phyloP scores from a whole-genome alignment of 1,140 invertebrate species.

The Babylonia areolata region DNA sequence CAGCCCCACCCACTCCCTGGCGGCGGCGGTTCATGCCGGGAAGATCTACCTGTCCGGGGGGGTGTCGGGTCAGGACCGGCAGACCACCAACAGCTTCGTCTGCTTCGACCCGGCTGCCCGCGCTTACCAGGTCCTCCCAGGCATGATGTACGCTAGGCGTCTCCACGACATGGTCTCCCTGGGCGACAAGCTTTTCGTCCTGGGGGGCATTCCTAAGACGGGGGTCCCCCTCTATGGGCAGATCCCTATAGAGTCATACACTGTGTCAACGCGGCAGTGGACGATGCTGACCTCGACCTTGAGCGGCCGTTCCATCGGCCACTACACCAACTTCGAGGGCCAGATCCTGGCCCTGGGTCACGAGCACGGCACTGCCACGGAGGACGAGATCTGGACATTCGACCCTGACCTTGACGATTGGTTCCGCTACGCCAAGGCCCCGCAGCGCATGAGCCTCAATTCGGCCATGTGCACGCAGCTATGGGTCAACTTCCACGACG shows the following conservation, averaged over 20 bases:
- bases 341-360: conserved; percentile 71
- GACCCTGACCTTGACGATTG: conserved; percentile 65
- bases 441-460: conserved; percentile 69
- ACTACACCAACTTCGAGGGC: conserved; percentile 68
- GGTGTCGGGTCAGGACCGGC: conserved; percentile 65
- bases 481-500: conserved; percentile 72
- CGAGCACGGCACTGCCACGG: conserved; percentile 72
- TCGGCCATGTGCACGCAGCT: conserved; percentile 67
- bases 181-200: conserved; percentile 65
- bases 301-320: conserved; percentile 72
- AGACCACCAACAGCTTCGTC: conserved; percentile 68
- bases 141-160: conserved; percentile 72
- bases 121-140: conserved; percentile 66
- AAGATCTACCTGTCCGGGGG: conserved; percentile 73
- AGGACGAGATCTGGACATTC: conserved; percentile 74
- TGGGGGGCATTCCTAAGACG: conserved; percentile 72
- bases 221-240: conserved; percentile 69
- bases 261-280: conserved; percentile 70
- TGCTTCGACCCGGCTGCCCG: conserved; percentile 62
- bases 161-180: conserved; percentile 72
- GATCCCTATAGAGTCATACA: conserved; percentile 73
- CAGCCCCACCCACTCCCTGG: conserved; percentile 69
- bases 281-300: conserved; percentile 72
- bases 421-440: conserved; percentile 70
- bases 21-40: conserved; percentile 56